phyloP scores from a whole-genome alignment of 2,888 invertebrate genomes.

The Chymomyza caudatula region DNA sequence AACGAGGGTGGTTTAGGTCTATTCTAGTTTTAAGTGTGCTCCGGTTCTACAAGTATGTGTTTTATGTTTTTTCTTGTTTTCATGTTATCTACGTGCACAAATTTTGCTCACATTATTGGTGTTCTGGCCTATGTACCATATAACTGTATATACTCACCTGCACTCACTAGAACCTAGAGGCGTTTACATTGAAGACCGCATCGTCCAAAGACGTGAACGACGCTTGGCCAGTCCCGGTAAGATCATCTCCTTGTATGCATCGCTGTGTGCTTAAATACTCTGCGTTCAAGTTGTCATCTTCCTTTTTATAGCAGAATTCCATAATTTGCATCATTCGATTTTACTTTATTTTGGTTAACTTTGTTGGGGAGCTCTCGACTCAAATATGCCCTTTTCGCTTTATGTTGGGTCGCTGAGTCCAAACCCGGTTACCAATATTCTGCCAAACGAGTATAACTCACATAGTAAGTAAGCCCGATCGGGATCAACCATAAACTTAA shows the following conservation, averaged over 20 bases:
- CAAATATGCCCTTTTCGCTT: too few species aligned
- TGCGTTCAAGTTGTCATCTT: background rate
- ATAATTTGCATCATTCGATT: too few species aligned
- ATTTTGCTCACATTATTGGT: slow-evolving; percentile 36
- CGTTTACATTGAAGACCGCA: slow-evolving; percentile 77
- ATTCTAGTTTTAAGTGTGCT: background rate
- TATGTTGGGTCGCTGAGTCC: too few species aligned
- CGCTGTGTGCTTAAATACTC: background rate
- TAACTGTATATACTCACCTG: slow-evolving; percentile 24
- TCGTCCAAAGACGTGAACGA: slow-evolving; percentile 76
- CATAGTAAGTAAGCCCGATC: too few species aligned
- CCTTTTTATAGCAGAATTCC: background rate
- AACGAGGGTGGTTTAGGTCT: slow-evolving; percentile 13
- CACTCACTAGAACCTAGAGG: slow-evolving; percentile 67
- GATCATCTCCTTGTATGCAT: slow-evolving; percentile 22
- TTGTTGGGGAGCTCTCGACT: too few species aligned
- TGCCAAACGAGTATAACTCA: too few species aligned
- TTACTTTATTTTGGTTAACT: too few species aligned
- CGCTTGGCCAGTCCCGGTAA: slow-evolving; percentile 77
- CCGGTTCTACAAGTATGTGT: background rate
- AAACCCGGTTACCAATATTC: too few species aligned
- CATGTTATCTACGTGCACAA: slow-evolving; percentile 29
- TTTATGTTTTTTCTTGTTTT: slow-evolving; percentile 29
- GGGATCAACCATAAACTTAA: too few species aligned
- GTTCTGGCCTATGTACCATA: slow-evolving; percentile 30